These are phyloP conservation scores for Drosophila azteca DNA, from an alignment of 1,140 invertebrate genomes.

Conservation along the genomic window DNA sequence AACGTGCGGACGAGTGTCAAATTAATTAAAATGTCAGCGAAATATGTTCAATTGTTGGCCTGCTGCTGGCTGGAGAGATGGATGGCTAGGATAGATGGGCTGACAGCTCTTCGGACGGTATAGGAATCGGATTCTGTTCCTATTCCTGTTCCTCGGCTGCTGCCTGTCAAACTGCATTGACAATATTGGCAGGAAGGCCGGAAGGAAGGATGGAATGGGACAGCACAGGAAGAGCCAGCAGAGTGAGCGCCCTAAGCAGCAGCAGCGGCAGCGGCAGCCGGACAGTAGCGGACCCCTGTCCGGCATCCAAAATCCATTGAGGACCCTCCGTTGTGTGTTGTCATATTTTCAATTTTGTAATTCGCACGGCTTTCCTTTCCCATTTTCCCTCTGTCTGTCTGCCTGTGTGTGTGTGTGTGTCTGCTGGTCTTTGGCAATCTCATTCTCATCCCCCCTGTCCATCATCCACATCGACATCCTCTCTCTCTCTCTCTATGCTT, in stretches of 20 bases:
- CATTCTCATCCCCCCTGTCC: conserved; percentile 57
- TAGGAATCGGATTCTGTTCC: conserved; percentile 26
- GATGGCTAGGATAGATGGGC: conserved; percentile 16
- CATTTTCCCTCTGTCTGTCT: conserved; percentile 10
- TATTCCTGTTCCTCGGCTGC: conserved; percentile 17
- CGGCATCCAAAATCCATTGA: conserved; percentile 18
- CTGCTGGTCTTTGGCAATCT: conserved; percentile 58
- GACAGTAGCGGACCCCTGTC: conserved; percentile 31
- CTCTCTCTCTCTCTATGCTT: conserved; percentile 2
- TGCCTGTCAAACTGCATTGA: conserved; percentile 71
- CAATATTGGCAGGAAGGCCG: conserved; percentile 59
- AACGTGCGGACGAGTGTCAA: conserved; percentile 68
- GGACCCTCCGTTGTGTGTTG: conserved; percentile 58
- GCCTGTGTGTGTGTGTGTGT: not conserved
- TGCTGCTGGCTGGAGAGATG: conserved; percentile 33
- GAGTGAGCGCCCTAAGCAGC: conserved; percentile 45
- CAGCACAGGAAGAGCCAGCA: not conserved
- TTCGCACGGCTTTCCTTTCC: conserved; percentile 59
- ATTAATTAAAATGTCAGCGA: conserved; percentile 84
- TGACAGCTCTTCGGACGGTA: conserved; percentile 22
- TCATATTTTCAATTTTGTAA: conserved; percentile 80
- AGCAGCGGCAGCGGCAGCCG: conserved; percentile 28
- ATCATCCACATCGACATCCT: not conserved
- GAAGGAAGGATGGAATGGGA: conserved; percentile 27
- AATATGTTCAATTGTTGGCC: conserved; percentile 80